Conservation (phyloP, 2,888 invertebrate genomes). For the Spisula subtruncata region DNA sequence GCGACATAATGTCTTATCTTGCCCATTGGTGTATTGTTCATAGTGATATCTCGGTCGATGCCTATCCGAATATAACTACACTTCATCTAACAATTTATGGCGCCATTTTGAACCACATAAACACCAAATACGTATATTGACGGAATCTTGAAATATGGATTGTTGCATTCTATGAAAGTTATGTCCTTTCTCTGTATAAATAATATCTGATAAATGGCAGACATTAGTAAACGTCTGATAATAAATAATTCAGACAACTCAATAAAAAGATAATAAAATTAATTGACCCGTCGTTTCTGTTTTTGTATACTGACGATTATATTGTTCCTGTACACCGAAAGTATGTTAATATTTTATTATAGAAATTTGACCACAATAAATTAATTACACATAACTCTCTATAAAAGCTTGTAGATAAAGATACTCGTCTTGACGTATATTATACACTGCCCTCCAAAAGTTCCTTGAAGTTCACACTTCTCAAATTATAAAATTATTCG, state of each 20-base stretch:
- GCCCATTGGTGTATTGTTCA: too few species aligned
- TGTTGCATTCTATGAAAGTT: background rate
- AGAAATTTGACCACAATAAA: background rate
- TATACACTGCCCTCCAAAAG: too few species aligned
- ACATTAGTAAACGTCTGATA: background rate
- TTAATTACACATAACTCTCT: background rate
- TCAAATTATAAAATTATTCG: background rate
- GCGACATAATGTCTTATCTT: too few species aligned
- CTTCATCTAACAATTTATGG: background rate
- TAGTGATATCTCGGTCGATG: too few species aligned
- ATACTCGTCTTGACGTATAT: background rate
- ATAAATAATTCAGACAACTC: constrained; percentile 22
- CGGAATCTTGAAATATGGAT: background rate
- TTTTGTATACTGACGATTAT: background rate
- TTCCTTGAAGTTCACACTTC: too few species aligned
- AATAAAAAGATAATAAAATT: constrained; percentile 24
- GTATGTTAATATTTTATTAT: background rate
- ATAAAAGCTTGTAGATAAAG: background rate
- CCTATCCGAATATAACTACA: background rate
- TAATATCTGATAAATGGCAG: background rate
- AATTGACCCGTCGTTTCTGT: constrained; percentile 31
- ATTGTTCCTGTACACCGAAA: background rate
- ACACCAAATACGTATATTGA: background rate
- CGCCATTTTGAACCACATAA: background rate
- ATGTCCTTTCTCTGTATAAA: background rate